Evolutionary conservation across 2,888 invertebrate species (phyloP).

Genomic region (Seira musarum): DNA sequence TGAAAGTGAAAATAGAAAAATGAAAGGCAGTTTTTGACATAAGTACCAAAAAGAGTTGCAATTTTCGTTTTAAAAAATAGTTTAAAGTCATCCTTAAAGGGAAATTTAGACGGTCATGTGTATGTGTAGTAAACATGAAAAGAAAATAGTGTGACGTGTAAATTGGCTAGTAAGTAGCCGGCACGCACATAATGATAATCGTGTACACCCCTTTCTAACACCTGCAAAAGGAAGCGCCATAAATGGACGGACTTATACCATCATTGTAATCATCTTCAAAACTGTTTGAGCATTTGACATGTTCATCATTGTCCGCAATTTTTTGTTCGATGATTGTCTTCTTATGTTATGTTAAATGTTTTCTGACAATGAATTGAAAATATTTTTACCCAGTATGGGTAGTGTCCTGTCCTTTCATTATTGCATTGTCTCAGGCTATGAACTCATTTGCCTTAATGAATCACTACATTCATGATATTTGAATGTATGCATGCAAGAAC

Average conservation of each 20-base stretch:
- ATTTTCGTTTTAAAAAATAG: neutral
- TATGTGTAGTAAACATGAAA: neutral
- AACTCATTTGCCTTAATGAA: too few species aligned
- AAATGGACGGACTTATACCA: constrained; percentile 37
- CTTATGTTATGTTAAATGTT: too few species aligned
- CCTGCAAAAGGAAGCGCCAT: constrained; percentile 50
- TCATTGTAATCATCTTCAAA: constrained; percentile 28
- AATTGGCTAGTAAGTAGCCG: neutral
- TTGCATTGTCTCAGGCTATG: too few species aligned
- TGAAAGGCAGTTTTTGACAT: neutral
- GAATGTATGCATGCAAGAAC: too few species aligned
- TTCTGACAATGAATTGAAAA: too few species aligned
- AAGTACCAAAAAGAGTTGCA: neutral
- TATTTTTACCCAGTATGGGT: too few species aligned
- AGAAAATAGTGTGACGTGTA: neutral
- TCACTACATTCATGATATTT: too few species aligned
- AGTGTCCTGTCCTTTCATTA: too few species aligned
- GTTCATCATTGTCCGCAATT: constrained; percentile 35
- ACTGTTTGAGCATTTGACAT: constrained; percentile 30
- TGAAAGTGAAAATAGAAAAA: constrained; percentile 19
- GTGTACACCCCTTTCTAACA: constrained; percentile 48
- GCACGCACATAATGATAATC: constrained; percentile 9
- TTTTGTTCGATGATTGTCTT: neutral
- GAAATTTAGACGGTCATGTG: neutral
- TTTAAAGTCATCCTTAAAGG: neutral